Conservation (phyloP, 2,888 invertebrate genomes). For the Onchidella celtica region DNA sequence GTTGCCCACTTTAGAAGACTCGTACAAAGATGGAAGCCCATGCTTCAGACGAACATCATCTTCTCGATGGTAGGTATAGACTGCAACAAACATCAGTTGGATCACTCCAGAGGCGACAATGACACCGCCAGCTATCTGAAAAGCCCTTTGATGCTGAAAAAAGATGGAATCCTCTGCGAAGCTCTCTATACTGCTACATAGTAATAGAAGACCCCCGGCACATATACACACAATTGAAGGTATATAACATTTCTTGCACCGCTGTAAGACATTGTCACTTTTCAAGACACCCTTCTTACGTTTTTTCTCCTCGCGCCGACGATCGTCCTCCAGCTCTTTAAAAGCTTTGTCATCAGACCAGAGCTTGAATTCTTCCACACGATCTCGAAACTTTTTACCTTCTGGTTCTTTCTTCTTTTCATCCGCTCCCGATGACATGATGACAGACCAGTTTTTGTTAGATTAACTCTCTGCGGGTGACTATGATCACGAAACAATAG, state of each 20-base stretch:
- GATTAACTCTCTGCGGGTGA: too few relatives aligned
- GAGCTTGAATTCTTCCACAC: conserved; percentile 46
- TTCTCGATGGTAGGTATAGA: conserved; percentile 45
- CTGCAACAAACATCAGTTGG: conserved; percentile 51
- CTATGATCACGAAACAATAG: too few relatives aligned
- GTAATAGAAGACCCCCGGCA: conserved; percentile 47
- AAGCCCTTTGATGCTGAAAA: conserved; percentile 44
- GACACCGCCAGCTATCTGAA: conserved; percentile 51
- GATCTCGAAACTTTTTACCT: conserved; percentile 1
- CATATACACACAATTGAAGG: conserved; percentile 51
- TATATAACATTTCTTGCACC: conserved; percentile 51
- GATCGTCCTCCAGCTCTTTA: conserved; percentile 49
- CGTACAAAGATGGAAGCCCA: conserved; percentile 17
- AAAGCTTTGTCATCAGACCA: conserved; percentile 47
- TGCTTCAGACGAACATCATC: conserved; percentile 33
- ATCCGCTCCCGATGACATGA: too few relatives aligned
- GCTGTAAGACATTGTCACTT: conserved; percentile 42
- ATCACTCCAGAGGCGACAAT: conserved; percentile 47
- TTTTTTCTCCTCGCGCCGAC: conserved; percentile 44
- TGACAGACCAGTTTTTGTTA: too few relatives aligned
- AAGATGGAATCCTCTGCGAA: conserved; percentile 51
- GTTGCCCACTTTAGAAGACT: conserved; percentile 8
- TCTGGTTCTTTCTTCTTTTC: too few relatives aligned
- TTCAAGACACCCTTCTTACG: conserved; percentile 6
- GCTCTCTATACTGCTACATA: conserved; percentile 52